Conservation (phyloP, 2,797 vertebrate genomes). For the Melopsittacus undulatus region DNA sequence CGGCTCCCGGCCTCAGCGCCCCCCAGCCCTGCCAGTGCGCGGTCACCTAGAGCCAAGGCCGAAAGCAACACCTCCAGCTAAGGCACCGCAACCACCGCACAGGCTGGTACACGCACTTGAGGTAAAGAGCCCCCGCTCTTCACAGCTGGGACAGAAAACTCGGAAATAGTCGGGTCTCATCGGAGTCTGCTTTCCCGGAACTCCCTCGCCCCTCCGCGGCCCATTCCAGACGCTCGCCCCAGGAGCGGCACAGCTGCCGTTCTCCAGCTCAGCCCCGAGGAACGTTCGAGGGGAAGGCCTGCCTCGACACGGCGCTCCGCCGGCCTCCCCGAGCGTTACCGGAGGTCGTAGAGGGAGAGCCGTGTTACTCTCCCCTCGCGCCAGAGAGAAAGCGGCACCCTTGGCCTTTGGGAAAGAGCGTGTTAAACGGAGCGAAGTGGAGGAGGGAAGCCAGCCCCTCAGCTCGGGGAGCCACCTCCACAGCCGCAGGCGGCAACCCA, state of each 20-base stretch:
- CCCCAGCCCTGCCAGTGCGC: not conserved
- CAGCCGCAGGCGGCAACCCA: not conserved
- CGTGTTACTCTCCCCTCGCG: not conserved
- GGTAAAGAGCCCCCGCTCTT: not conserved
- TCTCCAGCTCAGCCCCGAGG: not conserved
- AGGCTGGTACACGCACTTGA: not conserved
- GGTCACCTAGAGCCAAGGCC: not conserved
- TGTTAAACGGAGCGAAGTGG: not conserved
- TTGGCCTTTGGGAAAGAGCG: not conserved
- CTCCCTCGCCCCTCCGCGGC: not conserved
- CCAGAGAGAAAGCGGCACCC: not conserved
- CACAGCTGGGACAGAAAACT: not conserved
- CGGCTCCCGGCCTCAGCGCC: not conserved
- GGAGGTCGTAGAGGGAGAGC: not conserved
- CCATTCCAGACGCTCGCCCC: not conserved
- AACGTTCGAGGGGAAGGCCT: not conserved
- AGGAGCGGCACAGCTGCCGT: not conserved
- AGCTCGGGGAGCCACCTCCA: not conserved
- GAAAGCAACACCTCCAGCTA: not conserved
- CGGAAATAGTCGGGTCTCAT: rapidly evolving
- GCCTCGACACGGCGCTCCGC: not conserved
- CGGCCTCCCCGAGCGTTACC: not conserved
- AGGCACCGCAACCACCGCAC: not conserved
- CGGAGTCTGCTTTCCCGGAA: not conserved
- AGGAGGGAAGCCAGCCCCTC: not conserved